These are phyloP conservation scores for Anastrepha ludens DNA, from an alignment of 1,140 invertebrate species.

Conservation along the genomic window DNA sequence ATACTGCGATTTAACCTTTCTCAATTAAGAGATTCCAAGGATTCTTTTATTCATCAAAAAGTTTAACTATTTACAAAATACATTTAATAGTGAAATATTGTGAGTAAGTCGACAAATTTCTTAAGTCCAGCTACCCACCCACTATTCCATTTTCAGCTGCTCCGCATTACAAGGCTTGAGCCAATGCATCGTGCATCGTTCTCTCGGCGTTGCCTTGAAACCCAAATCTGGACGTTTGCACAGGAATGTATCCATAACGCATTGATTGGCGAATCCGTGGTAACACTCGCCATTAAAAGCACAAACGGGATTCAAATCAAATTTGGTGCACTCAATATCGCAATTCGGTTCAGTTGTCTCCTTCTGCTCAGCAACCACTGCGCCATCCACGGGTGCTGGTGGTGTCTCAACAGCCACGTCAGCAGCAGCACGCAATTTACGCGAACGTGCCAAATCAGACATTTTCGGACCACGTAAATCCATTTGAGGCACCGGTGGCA, in stretches of 20 bases:
- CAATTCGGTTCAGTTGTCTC: conserved; percentile 54
- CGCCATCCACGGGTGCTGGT: not conserved
- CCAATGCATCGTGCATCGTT: conserved; percentile 58
- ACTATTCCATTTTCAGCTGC: conserved; percentile 44
- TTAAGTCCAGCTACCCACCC: not conserved
- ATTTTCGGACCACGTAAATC: conserved; percentile 16
- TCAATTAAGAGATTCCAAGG: too few species aligned
- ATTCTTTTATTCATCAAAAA: not conserved
- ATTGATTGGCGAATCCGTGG: conserved; percentile 68
- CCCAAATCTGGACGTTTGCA: conserved; percentile 63
- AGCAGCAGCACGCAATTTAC: not conserved
- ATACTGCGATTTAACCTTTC: too few species aligned
- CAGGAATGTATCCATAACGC: conserved; percentile 68
- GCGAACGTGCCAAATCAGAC: not conserved
- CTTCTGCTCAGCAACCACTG: not conserved
- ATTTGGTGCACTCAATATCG: conserved; percentile 67
- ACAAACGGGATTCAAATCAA: conserved; percentile 64
- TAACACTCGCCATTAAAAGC: conserved; percentile 67
- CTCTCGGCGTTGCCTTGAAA: conserved; percentile 59
- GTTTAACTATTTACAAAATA: not conserved
- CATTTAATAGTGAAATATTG: too few species aligned
- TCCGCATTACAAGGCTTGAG: conserved; percentile 57
- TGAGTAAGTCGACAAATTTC: not conserved
- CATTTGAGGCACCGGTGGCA: not conserved
- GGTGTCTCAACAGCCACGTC: not conserved